Percentiles rank a stretch among this genome's conserved stretches.
phyloP scores from a whole-genome alignment of 2,797 vertebrate genomes.

The Anolis apletophallus region DNA sequence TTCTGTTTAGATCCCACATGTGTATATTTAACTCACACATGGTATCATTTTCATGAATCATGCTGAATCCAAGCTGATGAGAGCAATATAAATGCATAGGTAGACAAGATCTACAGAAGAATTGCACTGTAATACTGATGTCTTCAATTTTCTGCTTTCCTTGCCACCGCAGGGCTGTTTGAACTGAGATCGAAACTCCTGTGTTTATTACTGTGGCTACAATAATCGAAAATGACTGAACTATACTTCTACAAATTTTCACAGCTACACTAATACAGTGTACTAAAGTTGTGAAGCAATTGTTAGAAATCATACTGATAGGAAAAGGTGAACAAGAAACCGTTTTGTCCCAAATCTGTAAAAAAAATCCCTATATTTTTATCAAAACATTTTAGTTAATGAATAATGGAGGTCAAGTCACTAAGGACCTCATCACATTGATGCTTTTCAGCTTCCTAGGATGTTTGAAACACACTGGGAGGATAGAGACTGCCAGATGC shows the following conservation, averaged over 20 bases:
- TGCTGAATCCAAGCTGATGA: conserved; percentile 39
- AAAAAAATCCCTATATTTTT: too few relatives aligned
- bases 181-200: background rate
- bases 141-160: background rate
- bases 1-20: conserved; percentile 51
- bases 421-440: too few relatives aligned
- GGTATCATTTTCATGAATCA: conserved; percentile 51
- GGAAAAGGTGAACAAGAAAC: too few relatives aligned
- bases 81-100: conserved; percentile 30
- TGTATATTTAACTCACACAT: conserved; percentile 36
- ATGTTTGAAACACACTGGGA: too few relatives aligned
- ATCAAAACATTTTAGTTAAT: background rate
- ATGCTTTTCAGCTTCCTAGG: too few relatives aligned
- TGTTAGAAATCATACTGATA: too few relatives aligned
- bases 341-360: too few relatives aligned
- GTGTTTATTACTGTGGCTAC: background rate
- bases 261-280: background rate
- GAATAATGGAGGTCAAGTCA: background rate
- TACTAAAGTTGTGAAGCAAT: background rate
- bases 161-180: background rate
- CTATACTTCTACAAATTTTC: background rate
- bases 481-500: too few relatives aligned
- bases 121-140: background rate
- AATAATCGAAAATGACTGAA: background rate
- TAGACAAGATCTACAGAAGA: background rate